phyloP scores from a whole-genome alignment of 2,113 vertebrate species.

The Zingel zingel region DNA sequence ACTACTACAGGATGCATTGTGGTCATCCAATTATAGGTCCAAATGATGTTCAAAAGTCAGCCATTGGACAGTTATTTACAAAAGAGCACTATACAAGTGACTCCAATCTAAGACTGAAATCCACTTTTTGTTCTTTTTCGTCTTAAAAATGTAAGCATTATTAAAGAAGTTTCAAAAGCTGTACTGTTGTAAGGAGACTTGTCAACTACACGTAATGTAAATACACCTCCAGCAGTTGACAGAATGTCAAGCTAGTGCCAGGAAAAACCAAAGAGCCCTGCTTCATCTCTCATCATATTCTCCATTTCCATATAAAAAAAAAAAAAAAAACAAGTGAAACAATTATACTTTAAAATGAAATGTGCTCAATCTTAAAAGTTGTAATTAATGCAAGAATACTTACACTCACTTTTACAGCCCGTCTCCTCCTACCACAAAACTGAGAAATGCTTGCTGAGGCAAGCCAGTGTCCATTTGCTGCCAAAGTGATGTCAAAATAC shows the following conservation, averaged over 20 bases:
- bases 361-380: background rate
- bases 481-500: slow-evolving; percentile 1
- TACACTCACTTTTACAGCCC: slow-evolving; percentile 38
- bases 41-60: background rate
- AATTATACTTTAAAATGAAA: background rate
- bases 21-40: background rate
- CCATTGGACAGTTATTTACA: background rate
- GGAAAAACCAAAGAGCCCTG: background rate
- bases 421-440: slow-evolving; percentile 34
- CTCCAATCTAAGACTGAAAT: background rate
- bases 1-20: background rate
- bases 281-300: background rate
- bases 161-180: background rate
- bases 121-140: background rate
- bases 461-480: slow-evolving; percentile 24
- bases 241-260: background rate
- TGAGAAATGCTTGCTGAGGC: slow-evolving; percentile 32
- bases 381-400: slow-evolving; percentile 36
- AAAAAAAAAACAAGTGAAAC: background rate
- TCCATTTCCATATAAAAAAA: background rate
- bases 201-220: background rate
- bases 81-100: background rate
- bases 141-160: too few species aligned
- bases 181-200: background rate
- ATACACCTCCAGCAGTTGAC: background rate